Evolutionary conservation across 2,888 invertebrate genomes (phyloP).

Genomic region (Cheilosia soror): DNA sequence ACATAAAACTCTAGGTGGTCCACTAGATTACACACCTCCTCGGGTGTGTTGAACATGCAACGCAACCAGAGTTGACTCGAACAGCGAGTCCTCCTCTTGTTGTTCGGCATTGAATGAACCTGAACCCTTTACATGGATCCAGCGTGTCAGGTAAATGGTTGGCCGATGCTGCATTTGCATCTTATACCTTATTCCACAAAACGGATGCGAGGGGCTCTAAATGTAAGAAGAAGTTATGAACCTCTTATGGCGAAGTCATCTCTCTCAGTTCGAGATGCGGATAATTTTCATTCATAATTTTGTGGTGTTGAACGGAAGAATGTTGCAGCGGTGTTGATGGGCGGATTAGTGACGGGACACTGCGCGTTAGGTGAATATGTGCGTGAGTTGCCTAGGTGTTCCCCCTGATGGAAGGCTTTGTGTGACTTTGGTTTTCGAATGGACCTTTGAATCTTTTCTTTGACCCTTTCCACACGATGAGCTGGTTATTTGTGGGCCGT

Average conservation of each 20-base stretch:
- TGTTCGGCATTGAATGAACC: constrained; percentile 51
- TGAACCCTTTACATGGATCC: constrained; percentile 60
- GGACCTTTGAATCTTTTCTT: constrained; percentile 20
- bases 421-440: constrained; percentile 37
- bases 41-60: constrained; percentile 72
- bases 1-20: constrained; percentile 78
- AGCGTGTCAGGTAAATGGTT: constrained; percentile 49
- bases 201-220: constrained; percentile 22
- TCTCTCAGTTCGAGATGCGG: constrained; percentile 35
- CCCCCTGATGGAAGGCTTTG: not conserved
- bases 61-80: constrained; percentile 45
- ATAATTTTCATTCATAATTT: constrained; percentile 72
- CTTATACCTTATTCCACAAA: constrained; percentile 38
- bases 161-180: constrained; percentile 42
- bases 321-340: constrained; percentile 62
- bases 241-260: constrained; percentile 41
- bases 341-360: constrained; percentile 61
- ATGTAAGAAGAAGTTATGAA: constrained; percentile 64
- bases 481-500: constrained; percentile 71
- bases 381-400: constrained; percentile 31
- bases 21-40: constrained; percentile 76
- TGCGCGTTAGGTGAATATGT: not conserved
- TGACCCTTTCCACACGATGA: constrained; percentile 61
- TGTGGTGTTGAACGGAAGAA: constrained; percentile 45
- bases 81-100: constrained; percentile 25